Base-by-base conservation (phyloP, 2,888 invertebrate genomes). In the Keiferia lycopersicella region DNA sequence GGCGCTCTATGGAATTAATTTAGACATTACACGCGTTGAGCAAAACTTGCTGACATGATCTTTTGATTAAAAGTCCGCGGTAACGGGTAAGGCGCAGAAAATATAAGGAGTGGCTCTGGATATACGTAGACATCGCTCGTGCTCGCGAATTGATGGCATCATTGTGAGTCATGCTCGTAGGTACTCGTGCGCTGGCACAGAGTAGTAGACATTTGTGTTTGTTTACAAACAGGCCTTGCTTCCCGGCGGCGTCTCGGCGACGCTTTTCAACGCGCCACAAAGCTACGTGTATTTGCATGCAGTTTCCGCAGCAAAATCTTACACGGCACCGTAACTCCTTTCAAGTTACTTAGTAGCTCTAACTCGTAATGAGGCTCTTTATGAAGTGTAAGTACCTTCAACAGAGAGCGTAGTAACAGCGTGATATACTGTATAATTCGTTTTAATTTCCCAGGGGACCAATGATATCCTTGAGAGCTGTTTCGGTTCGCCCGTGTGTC, bases 381-480 rank as follows among this genome's bases (percentile, higher is more conserved):
- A 61, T 30, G 48, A 30, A 48, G 45, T 39, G 20, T 41, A 60
- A 18, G 60, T 61, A 30, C 39, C 58, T 58, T 34, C 50, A 30
- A 14, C 38, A 18, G 50, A 20, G 39, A 59, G 38, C 16, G 60
- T 38, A 50, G 65, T 60, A 51, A 45, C 34, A 26, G 59, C 57
- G 64, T 64, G 72, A 73, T 73, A 74, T 76, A 68, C 73, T 76
- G 73, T 76, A 50, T 82, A 84, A 85, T 84, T 83, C 80, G 78
- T 83, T 84, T 77, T 86, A 87, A 89, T 89, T 90, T 88, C 88
- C 88, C 89, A 61, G 64, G 84, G 75, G 87, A 69, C 80, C 82
- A 84, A 87, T 86, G 84, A 82, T 79, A 82, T 82, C 80, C 81
- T 81, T 79, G 81, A 80, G 84, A 80, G 80, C 79, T 82, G 79